phyloP scores from a whole-genome alignment of 2,113 vertebrate genomes.

The Dasyurus viverrinus region DNA sequence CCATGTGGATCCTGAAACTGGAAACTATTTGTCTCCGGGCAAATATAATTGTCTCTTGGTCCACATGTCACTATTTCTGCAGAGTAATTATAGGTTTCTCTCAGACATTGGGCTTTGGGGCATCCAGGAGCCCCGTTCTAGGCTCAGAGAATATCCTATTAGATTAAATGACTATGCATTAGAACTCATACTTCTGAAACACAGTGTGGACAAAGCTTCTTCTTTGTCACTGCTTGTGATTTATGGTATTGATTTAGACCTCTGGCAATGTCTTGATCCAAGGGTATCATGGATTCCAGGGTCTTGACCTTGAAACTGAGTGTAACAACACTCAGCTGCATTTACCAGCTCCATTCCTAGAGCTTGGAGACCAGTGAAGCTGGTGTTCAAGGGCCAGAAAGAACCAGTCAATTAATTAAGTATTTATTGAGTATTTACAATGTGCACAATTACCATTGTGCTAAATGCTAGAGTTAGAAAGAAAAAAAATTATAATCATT shows the following conservation, averaged over 20 bases:
- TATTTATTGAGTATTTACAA: not conserved
- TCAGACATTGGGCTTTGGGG: slow-evolving; percentile 15
- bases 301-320: slow-evolving; percentile 78
- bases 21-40: slow-evolving; percentile 37
- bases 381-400: not conserved
- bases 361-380: not conserved
- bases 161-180: slow-evolving; percentile 70
- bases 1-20: slow-evolving; percentile 1
- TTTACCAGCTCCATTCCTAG: not conserved
- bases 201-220: slow-evolving; percentile 71
- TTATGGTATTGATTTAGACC: slow-evolving; percentile 83
- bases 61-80: slow-evolving; percentile 10
- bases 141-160: slow-evolving; percentile 68
- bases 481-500: not conserved
- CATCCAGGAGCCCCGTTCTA: slow-evolving; percentile 8
- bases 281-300: slow-evolving; percentile 76
- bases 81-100: not conserved
- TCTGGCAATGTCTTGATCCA: slow-evolving; percentile 78
- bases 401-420: not conserved
- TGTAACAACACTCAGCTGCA: too few relatives aligned
- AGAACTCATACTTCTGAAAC: slow-evolving; percentile 77
- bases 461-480: not conserved
- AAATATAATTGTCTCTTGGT: slow-evolving; percentile 12
- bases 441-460: not conserved
- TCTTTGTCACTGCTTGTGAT: slow-evolving; percentile 81